These are phyloP conservation scores for Tetragonisca angustula DNA, from an alignment of 2,888 invertebrate genomes.

Conservation along the genomic window DNA sequence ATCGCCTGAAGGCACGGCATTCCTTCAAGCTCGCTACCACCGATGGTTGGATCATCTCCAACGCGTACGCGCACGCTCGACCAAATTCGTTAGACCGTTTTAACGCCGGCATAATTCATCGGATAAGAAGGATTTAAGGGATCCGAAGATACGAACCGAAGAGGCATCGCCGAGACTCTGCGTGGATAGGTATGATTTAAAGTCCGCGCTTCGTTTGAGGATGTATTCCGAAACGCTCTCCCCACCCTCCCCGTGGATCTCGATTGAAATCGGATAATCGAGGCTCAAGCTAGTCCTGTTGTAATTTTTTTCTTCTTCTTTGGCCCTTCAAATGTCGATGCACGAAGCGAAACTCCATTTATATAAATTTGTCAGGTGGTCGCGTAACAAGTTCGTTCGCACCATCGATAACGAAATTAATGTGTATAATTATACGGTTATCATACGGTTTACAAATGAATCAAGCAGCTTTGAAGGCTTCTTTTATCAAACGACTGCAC, in stretches of 20 bases:
- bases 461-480: too few species aligned
- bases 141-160: neutral
- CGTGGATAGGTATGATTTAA: conserved; percentile 30
- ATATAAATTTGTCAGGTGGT: too few species aligned
- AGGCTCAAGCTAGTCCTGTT: neutral
- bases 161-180: neutral
- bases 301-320: neutral
- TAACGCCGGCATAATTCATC: neutral
- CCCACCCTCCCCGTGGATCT: neutral
- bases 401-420: too few species aligned
- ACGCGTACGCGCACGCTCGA: neutral
- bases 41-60: conserved; percentile 2
- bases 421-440: too few species aligned
- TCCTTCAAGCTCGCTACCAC: neutral
- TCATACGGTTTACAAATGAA: too few species aligned
- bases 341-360: neutral
- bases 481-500: too few species aligned
- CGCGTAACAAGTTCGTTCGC: too few species aligned
- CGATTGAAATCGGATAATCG: neutral
- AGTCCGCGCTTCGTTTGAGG: neutral
- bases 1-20: neutral
- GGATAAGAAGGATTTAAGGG: conserved; percentile 10
- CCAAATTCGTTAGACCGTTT: conserved; percentile 8
- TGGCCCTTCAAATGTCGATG: neutral
- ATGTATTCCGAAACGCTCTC: neutral